These are phyloP conservation scores for Microtus pennsylvanicus DNA, from an alignment of 2,113 vertebrate genomes.

Conservation along the genomic window DNA sequence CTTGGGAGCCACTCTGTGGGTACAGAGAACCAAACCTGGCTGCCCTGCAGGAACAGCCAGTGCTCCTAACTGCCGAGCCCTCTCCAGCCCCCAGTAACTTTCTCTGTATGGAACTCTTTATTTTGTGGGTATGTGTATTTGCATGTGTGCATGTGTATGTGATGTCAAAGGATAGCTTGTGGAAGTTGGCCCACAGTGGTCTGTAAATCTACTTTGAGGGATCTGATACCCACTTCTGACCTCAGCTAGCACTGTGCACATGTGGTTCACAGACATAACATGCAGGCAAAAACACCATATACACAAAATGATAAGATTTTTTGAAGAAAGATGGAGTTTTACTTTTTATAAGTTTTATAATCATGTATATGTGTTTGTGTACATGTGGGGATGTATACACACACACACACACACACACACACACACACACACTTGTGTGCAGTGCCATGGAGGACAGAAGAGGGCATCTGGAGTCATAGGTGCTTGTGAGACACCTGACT, in stretches of 20 bases:
- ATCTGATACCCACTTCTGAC: neutral
- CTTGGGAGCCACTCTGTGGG: neutral
- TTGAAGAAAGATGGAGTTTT: neutral
- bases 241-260: neutral
- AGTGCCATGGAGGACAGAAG: neutral
- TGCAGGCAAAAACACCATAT: neutral
- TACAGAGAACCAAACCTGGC: neutral
- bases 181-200: neutral
- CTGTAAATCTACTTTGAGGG: neutral
- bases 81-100: neutral
- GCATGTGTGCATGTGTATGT: neutral
- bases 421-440: neutral
- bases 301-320: neutral
- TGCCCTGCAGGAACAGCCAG: neutral
- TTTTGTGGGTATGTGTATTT: neutral
- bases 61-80: neutral
- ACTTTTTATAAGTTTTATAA: neutral
- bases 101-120: neutral
- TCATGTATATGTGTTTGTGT: neutral
- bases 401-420: too few relatives aligned
- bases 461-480: neutral
- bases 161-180: neutral
- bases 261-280: neutral
- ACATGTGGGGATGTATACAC: neutral
- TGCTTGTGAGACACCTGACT: neutral